Evolutionary conservation across 2,888 invertebrate genomes (phyloP).

Genomic region (Phalera bucephala): DNA sequence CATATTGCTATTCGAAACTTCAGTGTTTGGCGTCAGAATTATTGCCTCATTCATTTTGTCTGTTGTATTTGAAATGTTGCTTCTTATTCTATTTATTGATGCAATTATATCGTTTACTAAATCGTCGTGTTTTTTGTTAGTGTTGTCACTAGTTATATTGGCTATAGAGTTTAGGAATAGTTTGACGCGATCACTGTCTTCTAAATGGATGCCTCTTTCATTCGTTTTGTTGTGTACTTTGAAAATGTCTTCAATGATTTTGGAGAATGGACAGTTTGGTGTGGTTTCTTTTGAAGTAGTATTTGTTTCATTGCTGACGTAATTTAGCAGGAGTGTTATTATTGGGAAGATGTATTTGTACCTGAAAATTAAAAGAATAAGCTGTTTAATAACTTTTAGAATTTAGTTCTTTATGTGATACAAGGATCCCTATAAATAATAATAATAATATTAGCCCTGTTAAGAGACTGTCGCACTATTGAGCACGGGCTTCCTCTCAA

Average conservation of each 20-base stretch:
- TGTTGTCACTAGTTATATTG: constrained; percentile 57
- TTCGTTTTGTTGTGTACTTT: constrained; percentile 58
- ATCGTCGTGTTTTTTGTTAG: constrained; percentile 58
- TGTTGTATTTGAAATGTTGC: constrained; percentile 52
- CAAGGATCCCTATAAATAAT: too few species aligned
- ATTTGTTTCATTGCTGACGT: constrained; percentile 31
- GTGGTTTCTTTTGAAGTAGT: constrained; percentile 34
- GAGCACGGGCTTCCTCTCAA: too few species aligned
- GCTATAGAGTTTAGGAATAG: constrained; percentile 83
- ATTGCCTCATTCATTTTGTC: constrained; percentile 69
- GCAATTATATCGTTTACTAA: constrained; percentile 69
- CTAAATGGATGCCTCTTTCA: constrained; percentile 31
- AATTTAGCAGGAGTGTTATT: constrained; percentile 30
- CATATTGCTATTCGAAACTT: constrained; percentile 24
- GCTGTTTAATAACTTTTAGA: constrained; percentile 1
- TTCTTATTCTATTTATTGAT: constrained; percentile 71
- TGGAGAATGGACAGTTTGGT: constrained; percentile 65
- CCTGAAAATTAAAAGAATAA: constrained; percentile 40
- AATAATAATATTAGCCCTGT: too few species aligned
- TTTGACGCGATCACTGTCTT: constrained; percentile 79
- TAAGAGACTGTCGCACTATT: too few species aligned
- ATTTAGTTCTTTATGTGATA: too few species aligned
- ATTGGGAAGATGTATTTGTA: constrained; percentile 51
- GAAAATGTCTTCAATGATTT: constrained; percentile 73
- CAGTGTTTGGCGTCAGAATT: constrained; percentile 48